These are phyloP conservation scores for Chrysopa pallens DNA, from an alignment of 1,140 invertebrate species.

Conservation along the genomic window DNA sequence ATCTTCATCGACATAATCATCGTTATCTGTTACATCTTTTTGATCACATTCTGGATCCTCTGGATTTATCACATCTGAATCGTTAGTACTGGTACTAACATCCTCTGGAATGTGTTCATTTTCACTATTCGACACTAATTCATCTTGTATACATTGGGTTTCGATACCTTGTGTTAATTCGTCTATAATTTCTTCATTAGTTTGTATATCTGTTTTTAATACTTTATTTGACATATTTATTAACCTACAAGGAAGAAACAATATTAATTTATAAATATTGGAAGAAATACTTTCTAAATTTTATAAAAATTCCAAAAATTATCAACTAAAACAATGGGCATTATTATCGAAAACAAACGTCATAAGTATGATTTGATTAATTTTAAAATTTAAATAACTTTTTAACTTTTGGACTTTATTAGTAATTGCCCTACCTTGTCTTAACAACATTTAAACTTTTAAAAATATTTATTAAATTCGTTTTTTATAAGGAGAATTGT, in stretches of 20 bases:
- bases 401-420: no score
- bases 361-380: no score
- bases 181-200: conserved; percentile 3
- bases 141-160: not conserved
- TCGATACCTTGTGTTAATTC: conserved; percentile 3
- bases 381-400: no score
- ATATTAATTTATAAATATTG: no score
- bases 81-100: not conserved
- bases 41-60: conserved; percentile 5
- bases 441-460: no score
- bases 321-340: no score
- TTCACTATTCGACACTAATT: not conserved
- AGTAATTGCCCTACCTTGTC: no score
- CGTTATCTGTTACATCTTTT: conserved; percentile 3
- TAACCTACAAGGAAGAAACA: not conserved
- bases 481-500: no score
- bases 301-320: no score
- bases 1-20: conserved; percentile 36
- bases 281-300: no score
- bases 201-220: not conserved
- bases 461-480: no score
- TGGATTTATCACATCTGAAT: not conserved
- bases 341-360: no score
- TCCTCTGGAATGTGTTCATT: not conserved
- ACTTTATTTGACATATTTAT: not conserved